Base-by-base conservation (phyloP, 2,888 invertebrate genomes). In the Diploptera punctata region DNA sequence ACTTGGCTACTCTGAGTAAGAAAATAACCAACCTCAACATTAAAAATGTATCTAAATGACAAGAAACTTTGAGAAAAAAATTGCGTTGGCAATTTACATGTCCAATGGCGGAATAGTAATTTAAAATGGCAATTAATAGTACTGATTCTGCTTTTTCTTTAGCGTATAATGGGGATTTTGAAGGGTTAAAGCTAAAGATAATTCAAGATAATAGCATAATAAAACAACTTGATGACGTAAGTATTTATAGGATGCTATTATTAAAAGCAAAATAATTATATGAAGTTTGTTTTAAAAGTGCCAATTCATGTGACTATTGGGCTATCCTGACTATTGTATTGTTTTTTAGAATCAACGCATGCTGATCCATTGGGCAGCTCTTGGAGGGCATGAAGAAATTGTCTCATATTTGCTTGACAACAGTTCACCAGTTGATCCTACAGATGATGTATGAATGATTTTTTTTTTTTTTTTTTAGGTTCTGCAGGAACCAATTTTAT, bases 281-380 rank as follows among this genome's bases (percentile, higher is more conserved):
- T 3, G 1, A 3, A 9, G 47, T 2, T 4, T 33, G 9, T 29
- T n/a, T 5, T 26, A 13, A 57, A 60, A 43, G 33, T 44, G 29
- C 26, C 13, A 43, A 60, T 31, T 67, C 47, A 68, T 31, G 13
- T 16, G 29, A 16, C 13, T 9, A 29, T 54, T 69, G 26, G 4
- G 13, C 24, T 67, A 10, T 18, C 3, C 4, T 47, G 47, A 33
- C 18, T 18, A 18, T 29, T 26, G 67, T 73, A 67, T 67, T 75
- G 78, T 75, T 70, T 86, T 85, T 29, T 82, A 93, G 93, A 91
- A 89, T 82, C 86, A 86, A 69, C 87, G 94, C 73, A 86, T 91
- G 75, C 84, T 93, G 21, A 83, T 95, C 76, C 93, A 95, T 81
- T 93, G 95, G 92, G 92, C 94, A 44, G 88, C 91, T 67, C 84